phyloP scores from a whole-genome alignment of 2,113 vertebrate species.

The Dryoscopus gambensis region DNA sequence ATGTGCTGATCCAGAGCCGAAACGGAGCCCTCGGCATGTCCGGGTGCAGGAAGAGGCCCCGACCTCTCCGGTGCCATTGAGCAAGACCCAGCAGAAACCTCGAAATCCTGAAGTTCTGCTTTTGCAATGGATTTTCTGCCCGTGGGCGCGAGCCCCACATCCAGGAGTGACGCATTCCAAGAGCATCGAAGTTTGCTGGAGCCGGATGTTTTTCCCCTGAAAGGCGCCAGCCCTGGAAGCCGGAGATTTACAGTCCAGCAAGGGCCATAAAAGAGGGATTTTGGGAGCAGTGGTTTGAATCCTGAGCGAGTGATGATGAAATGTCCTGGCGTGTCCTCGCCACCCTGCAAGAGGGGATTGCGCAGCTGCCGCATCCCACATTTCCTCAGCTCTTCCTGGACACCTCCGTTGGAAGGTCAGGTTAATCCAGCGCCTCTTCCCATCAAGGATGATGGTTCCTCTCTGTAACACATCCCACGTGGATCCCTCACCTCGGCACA shows the following conservation, averaged over 20 bases:
- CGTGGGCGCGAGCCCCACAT: rapidly evolving
- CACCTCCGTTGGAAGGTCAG: rapidly evolving
- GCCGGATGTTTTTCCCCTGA: not conserved
- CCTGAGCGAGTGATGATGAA: not conserved
- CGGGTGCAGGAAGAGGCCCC: not conserved
- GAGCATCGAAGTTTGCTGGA: not conserved
- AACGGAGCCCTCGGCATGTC: rapidly evolving
- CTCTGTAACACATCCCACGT: rapidly evolving
- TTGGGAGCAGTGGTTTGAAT: not conserved
- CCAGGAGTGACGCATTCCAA: not conserved
- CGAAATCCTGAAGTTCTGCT: not conserved
- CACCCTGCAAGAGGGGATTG: not conserved
- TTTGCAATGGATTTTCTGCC: not conserved
- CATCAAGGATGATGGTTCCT: rapidly evolving
- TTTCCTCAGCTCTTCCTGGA: not conserved
- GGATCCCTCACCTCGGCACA: rapidly evolving
- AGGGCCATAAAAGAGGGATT: not conserved
- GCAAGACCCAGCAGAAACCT: not conserved
- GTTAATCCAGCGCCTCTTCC: rapidly evolving
- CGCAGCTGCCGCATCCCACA: not conserved
- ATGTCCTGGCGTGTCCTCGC: not conserved
- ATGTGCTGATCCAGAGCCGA: rapidly evolving
- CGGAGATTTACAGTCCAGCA: not conserved
- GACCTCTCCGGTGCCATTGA: not conserved
- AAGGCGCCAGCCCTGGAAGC: not conserved